Conservation (phyloP, 2,888 invertebrate species). For the Cremastinae sp. region DNA sequence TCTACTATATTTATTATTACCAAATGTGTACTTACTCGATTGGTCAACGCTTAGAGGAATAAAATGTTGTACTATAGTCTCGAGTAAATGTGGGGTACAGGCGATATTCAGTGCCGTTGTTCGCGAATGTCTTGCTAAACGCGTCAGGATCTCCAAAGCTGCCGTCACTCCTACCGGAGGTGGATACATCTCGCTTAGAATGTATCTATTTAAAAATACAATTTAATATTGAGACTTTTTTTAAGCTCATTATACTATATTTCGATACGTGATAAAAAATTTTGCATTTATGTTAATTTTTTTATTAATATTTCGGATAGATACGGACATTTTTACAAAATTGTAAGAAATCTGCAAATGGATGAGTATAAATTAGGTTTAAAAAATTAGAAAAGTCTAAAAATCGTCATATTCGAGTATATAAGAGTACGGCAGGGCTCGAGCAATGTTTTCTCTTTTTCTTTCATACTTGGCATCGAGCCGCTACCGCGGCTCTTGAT, state of each 20-base stretch:
- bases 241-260: too few relatives aligned
- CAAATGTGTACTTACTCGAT: slow-evolving; percentile 63
- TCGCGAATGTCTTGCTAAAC: slow-evolving; percentile 89
- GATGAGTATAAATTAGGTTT: not conserved
- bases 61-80: slow-evolving; percentile 83
- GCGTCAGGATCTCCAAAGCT: slow-evolving; percentile 89
- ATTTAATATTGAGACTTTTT: too few relatives aligned
- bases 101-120: slow-evolving; percentile 85
- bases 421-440: too few relatives aligned
- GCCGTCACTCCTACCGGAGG: slow-evolving; percentile 87
- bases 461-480: not conserved
- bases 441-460: not conserved
- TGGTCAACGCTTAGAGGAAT: slow-evolving; percentile 79
- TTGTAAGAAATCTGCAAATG: not conserved
- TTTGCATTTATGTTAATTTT: too few relatives aligned
- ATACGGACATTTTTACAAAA: too few relatives aligned
- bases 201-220: slow-evolving; percentile 83
- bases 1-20: too few relatives aligned
- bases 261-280: too few relatives aligned
- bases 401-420: too few relatives aligned
- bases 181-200: slow-evolving; percentile 87
- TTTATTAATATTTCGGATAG: too few relatives aligned
- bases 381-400: too few relatives aligned
- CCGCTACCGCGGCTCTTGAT: not conserved
- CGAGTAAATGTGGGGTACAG: slow-evolving; percentile 85